Base-by-base conservation (phyloP, 2,888 invertebrate species). In the Polydrusus tereticollis region DNA sequence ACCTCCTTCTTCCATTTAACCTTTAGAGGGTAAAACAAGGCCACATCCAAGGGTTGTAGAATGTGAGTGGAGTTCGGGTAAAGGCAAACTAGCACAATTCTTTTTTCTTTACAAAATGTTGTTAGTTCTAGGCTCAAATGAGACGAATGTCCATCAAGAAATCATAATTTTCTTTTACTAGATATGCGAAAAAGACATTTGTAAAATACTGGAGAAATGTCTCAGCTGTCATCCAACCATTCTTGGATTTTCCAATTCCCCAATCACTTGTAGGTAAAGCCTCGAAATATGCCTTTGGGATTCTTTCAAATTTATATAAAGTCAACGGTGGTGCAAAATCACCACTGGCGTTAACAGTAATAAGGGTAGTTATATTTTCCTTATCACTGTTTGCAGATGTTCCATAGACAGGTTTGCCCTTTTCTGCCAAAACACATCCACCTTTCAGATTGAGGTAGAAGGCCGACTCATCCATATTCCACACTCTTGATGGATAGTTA, bases 71-170 rank as follows among this genome's bases (percentile, higher is more conserved):
- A 60, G 36, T 58, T 60, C 4, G 59, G 59, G 21, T 55, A 45
- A 3, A 67, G n/a, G 21, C 72, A 70, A 52, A 76, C 76, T 10
- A 80, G 47, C 59, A 79, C 76, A 21, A 81, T 80, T 36, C 66
- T 38, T 14, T 78, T 74, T 20, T 76, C 69, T 6, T 62, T 45
- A 69, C 79, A 81, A 23, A 77, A 78, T 26, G 77, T 59, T 65
- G 74, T 75, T 0, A 83, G 69, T 57, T 82, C 80, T 60, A 82
- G 67, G n/a, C 70, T 77, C 20, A 78, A 41, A 55, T 81, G 82
- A 3, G 79, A 79, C 47, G 73, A 75, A 58, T 79, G 80, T 6
- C 79, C 79, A 75, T 80, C 16, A 14, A 16, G 16, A 14, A 41
- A 41, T 41, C 41, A 14, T 14, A 14, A 8, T 36, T 36, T 5